phyloP scores from a whole-genome alignment of 2,797 vertebrate genomes.

The Myripristis murdjan region DNA sequence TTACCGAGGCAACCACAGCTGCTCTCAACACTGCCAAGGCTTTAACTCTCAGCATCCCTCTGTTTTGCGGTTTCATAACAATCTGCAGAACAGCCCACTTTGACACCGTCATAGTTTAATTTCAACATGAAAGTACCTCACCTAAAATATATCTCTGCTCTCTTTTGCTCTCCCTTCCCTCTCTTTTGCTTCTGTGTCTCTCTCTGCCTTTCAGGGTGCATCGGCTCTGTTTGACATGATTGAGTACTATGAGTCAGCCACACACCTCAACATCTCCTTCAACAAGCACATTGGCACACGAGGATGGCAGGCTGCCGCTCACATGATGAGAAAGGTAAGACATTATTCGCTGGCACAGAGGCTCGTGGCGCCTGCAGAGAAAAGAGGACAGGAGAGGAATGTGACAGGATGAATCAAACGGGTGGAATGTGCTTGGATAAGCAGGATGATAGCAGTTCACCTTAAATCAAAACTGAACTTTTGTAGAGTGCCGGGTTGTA shows the following conservation, averaged over 20 bases:
- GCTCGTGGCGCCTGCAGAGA: background rate
- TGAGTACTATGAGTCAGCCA: slow-evolving; percentile 96
- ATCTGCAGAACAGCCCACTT: background rate
- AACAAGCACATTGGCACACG: slow-evolving; percentile 97
- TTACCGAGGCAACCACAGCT: slow-evolving; percentile 38
- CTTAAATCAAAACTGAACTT: no score
- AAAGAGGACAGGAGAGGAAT: background rate
- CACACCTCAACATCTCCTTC: slow-evolving; percentile 96
- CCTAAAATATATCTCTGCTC: background rate
- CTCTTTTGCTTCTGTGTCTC: background rate
- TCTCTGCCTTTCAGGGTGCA: slow-evolving; percentile 86
- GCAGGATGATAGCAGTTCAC: no score
- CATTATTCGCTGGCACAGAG: background rate
- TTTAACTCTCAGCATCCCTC: slow-evolving; percentile 8
- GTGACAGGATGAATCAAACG: no score
- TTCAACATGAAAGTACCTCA: slow-evolving; percentile 3
- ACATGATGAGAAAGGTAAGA: slow-evolving; percentile 97
- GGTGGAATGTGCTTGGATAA: no score
- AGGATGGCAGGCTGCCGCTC: slow-evolving; percentile 96
- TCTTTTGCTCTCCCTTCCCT: no score
- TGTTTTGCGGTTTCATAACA: background rate
- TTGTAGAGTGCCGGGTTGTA: no score
- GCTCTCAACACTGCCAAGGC: background rate
- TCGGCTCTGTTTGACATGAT: slow-evolving; percentile 97
- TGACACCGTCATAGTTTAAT: background rate